phyloP scores from a whole-genome alignment of 1,140 invertebrate species.

The Adelges cooleyi region DNA sequence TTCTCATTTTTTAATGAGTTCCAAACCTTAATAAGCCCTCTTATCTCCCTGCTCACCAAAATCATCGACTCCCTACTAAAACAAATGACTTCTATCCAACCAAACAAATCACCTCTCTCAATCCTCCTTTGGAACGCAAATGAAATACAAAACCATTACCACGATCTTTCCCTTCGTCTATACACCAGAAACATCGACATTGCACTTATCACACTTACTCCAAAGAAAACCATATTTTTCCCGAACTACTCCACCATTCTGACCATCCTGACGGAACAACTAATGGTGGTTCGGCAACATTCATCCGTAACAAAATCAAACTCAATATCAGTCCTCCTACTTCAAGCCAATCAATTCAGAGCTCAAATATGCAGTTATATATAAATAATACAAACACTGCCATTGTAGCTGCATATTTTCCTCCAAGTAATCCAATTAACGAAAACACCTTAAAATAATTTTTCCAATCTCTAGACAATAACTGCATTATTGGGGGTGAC shows the following conservation, averaged over 20 bases:
- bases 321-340: not conserved
- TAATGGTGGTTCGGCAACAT: not conserved
- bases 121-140: constrained; percentile 31
- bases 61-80: not conserved
- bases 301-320: constrained; percentile 7
- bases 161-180: constrained; percentile 31
- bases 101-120: not conserved
- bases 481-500: not conserved
- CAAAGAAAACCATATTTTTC: constrained; percentile 27
- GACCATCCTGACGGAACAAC: not conserved
- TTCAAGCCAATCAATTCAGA: not conserved
- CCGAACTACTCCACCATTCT: not conserved
- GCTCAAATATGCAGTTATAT: constrained; percentile 1
- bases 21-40: not conserved
- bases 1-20: not conserved
- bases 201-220: constrained; percentile 30
- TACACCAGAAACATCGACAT: constrained; percentile 31
- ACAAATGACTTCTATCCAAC: not conserved
- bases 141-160: constrained; percentile 28
- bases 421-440: not conserved
- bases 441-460: not conserved
- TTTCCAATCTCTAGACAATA: not conserved
- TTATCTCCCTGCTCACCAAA: constrained; percentile 7
- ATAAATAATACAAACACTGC: not conserved
- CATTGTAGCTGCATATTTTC: constrained; percentile 16